Percentiles rank a stretch among this genome's conserved stretches.
Evolutionary conservation across 2,113 vertebrate species (phyloP).

Genomic region (Lagopus muta): DNA sequence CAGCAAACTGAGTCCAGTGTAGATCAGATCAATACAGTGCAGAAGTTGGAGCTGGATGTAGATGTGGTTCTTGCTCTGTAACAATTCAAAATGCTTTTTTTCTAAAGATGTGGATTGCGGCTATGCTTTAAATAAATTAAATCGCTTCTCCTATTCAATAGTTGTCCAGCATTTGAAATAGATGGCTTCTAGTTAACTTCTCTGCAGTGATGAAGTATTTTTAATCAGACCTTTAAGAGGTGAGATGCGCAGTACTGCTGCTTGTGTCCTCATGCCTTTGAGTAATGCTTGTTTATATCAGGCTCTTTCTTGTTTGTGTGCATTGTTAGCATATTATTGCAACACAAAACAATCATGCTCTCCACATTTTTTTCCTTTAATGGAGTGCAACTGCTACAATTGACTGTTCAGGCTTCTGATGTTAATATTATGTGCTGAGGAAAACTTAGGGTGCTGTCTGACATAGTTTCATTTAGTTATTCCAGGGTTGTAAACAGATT

Average conservation of each 20-base stretch:
- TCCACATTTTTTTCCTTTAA: neutral
- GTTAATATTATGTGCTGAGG: slow-evolving; percentile 27
- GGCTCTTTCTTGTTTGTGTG: neutral
- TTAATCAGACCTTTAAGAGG: neutral
- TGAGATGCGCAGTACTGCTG: neutral
- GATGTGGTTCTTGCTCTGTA: neutral
- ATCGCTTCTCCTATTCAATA: neutral
- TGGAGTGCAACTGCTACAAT: neutral
- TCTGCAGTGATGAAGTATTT: neutral
- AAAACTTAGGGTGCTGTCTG: slow-evolving; percentile 48
- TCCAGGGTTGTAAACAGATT: slow-evolving; percentile 72
- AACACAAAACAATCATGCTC: neutral
- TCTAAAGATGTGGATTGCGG: neutral
- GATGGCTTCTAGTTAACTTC: neutral
- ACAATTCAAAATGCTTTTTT: neutral
- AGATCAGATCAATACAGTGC: neutral
- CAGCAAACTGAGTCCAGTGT: neutral
- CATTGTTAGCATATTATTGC: neutral
- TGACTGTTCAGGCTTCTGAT: slow-evolving; percentile 4
- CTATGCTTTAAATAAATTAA: neutral
- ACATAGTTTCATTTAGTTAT: slow-evolving; percentile 54
- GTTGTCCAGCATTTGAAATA: neutral
- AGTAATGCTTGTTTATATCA: neutral
- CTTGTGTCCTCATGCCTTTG: neutral
- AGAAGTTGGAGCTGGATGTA: neutral